Base-by-base conservation (phyloP, 1,140 invertebrate genomes). In the Galleria mellonella region DNA sequence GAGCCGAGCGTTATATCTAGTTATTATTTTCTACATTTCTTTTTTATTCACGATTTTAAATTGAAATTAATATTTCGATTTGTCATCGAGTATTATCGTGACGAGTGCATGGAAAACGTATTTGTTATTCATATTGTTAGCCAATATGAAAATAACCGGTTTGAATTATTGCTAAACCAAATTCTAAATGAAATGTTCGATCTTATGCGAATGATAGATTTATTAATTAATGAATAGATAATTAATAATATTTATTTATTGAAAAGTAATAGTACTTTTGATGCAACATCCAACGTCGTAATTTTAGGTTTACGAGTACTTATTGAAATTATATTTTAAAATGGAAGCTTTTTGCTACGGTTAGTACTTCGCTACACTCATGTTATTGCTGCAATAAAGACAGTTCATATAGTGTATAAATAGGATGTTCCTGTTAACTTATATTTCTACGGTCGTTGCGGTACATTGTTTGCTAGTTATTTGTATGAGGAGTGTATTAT, bases 131-230 rank as follows among this genome's bases (percentile, higher is more conserved):
- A 61, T 71, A 72, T 74, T 72, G 47, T 47, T 38, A 45, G 48
- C 23, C 46, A 71, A 72, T 77, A 70, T 69, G 67, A 51, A 53
- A 35, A n/a, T 43, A 47, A 67, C 60, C 53, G 48, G 46, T 55
- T 31, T 43, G 37, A 51, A 43, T 43, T 60, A 62, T 58, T 60
- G 56, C 62, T 56, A 32, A 65, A 68, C 59, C 27, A 77, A 75
- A 72, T 76, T 74, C 62, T 72, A 72, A 75, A 70, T 64, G 59
- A 56, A 66, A 69, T 55, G 50, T 76, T 68, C 62, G 66, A 71
- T 77, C 55, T 75, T 70, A 67, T 69, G 59, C 59, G 53, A 74
- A 78, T 64, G 44, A 47, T 50, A 52, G 53, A 47, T 55, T 51
- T 55, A 53, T 54, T 48, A 63, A 66, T 59, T 67, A 51, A 64